These are phyloP conservation scores for Ganaspis brasiliensis DNA, from an alignment of 2,888 invertebrate species.

Conservation along the genomic window DNA sequence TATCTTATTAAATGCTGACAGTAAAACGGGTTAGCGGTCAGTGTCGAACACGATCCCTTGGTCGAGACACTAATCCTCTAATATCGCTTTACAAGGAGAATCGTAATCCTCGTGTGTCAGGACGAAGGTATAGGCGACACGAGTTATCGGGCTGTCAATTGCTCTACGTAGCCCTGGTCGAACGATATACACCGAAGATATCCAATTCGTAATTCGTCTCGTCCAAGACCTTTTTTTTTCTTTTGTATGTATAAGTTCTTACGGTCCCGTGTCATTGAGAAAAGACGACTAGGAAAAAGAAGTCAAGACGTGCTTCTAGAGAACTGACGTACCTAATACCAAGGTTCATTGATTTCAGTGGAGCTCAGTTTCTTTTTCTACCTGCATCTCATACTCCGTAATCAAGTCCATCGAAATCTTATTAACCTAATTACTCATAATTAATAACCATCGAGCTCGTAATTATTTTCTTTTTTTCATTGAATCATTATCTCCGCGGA, in stretches of 20 bases:
- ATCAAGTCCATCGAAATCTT: background rate
- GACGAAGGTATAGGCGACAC: constrained; percentile 66
- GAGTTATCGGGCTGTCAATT: constrained; percentile 65
- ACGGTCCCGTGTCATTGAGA: constrained; percentile 50
- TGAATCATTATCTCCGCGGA: no score
- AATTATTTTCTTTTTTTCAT: constrained; percentile 12
- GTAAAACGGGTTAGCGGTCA: constrained; percentile 40
- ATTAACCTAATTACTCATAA: constrained; percentile 11
- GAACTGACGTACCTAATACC: constrained; percentile 73
- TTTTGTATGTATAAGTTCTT: constrained; percentile 26
- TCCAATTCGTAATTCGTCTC: constrained; percentile 54
- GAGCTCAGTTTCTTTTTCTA: constrained; percentile 71
- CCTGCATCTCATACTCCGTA: constrained; percentile 44
- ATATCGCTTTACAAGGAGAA: constrained; percentile 70
- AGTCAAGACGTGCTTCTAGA: constrained; percentile 67
- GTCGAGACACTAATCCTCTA: constrained; percentile 70
- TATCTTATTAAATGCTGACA: constrained; percentile 26
- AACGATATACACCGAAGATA: constrained; percentile 49
- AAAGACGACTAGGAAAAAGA: constrained; percentile 50
- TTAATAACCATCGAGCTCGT: background rate
- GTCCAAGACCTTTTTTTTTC: constrained; percentile 6
- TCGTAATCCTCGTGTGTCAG: constrained; percentile 65
- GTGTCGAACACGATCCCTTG: constrained; percentile 38
- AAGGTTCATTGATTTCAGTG: constrained; percentile 73
- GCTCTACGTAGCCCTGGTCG: constrained; percentile 12